These are phyloP conservation scores for Mesorhabditis sp. DNA, from an alignment of 2,888 invertebrate species.

Conservation along the genomic window DNA sequence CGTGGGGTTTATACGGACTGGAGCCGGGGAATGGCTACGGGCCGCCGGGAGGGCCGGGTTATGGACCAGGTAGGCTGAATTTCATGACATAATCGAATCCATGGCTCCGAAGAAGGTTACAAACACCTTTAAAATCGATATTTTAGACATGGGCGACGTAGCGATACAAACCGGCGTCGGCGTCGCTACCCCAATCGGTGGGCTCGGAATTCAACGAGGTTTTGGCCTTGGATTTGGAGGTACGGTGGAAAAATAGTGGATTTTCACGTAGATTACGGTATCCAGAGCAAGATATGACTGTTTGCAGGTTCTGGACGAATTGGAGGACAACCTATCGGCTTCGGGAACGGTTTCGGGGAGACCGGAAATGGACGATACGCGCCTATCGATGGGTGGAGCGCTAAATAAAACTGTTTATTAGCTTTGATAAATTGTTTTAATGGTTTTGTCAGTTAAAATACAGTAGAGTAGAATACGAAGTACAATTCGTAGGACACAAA, in stretches of 20 bases:
- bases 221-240: conserved; percentile 2
- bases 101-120: neutral
- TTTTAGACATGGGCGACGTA: neutral
- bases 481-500: too few species aligned
- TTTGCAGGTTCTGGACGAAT: neutral
- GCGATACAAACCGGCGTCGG: neutral
- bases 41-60: conserved; percentile 1
- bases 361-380: conserved; percentile 1
- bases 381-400: too few species aligned
- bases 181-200: neutral
- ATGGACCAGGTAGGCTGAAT: neutral
- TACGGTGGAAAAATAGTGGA: neutral
- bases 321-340: neutral
- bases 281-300: neutral
- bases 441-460: too few species aligned
- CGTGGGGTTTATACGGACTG: neutral
- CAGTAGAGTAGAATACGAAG: too few species aligned
- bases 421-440: too few species aligned
- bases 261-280: neutral
- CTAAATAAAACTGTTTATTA: too few species aligned
- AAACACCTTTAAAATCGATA: neutral
- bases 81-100: too few species aligned
- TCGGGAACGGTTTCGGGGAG: neutral
- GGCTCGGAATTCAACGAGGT: neutral
- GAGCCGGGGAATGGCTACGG: conserved; percentile 5